Conservation (phyloP, 2,888 invertebrate species). For the Scaptomyza flava region DNA sequence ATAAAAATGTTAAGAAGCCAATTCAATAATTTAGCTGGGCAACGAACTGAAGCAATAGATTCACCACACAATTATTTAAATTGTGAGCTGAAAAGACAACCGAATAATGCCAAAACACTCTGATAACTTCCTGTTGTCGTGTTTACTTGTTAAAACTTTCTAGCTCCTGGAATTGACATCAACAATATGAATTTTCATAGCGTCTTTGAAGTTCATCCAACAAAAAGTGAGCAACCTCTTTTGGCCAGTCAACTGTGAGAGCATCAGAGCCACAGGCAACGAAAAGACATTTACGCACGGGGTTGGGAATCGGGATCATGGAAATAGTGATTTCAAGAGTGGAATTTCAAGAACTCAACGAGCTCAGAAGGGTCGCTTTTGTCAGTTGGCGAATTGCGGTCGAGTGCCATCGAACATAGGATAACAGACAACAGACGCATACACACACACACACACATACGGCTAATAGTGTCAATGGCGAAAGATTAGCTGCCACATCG, state of each 20-base stretch:
- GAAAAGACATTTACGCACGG: no score
- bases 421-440: conserved; percentile 19
- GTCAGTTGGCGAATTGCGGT: conserved; percentile 64
- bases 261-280: conserved; percentile 13
- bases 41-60: conserved; percentile 45
- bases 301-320: background rate
- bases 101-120: conserved; percentile 8
- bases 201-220: conserved; percentile 36
- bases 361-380: conserved; percentile 25
- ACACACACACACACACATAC: conserved; percentile 4
- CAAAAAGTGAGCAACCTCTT: conserved; percentile 50
- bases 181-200: conserved; percentile 6
- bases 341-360: conserved; percentile 40
- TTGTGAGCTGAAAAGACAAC: conserved; percentile 4
- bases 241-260: conserved; percentile 53
- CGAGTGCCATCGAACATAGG: conserved; percentile 63
- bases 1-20: conserved; percentile 56
- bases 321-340: conserved; percentile 9
- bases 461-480: conserved; percentile 29
- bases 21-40: conserved; percentile 51
- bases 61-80: conserved; percentile 49
- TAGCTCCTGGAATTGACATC: conserved; percentile 31
- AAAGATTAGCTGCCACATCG: conserved; percentile 33
- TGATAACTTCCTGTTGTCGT: conserved; percentile 2
- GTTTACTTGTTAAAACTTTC: conserved; percentile 2